Conservation (phyloP, 2,888 invertebrate species). For the Tuta absoluta region DNA sequence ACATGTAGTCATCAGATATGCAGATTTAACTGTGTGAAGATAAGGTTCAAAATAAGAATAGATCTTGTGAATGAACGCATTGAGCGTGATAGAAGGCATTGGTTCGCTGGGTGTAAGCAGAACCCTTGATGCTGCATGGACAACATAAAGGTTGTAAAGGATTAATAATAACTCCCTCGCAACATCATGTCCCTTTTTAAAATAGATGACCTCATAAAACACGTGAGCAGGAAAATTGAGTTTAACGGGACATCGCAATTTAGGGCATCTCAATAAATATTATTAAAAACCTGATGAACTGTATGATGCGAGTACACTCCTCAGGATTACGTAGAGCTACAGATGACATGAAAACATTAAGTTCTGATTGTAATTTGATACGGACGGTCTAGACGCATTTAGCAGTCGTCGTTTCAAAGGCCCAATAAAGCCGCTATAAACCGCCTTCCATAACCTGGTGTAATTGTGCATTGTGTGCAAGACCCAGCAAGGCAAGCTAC, state of each 20-base stretch:
- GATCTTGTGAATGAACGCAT: conserved; percentile 33
- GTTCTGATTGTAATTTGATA: conserved; percentile 19
- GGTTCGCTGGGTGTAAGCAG: conserved; percentile 39
- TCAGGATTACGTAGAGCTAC: too few species aligned
- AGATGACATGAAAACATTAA: background rate
- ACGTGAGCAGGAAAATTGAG: conserved; percentile 7
- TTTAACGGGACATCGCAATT: background rate
- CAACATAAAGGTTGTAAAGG: conserved; percentile 31
- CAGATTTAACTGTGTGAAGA: conserved; percentile 26
- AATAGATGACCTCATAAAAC: conserved; percentile 22
- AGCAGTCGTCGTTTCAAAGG: conserved; percentile 30
- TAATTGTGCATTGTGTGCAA: conserved; percentile 55
- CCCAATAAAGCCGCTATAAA: conserved; percentile 37
- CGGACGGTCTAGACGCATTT: conserved; percentile 35
- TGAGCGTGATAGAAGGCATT: conserved; percentile 40
- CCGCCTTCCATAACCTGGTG: conserved; percentile 46
- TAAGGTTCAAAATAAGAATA: conserved; percentile 38
- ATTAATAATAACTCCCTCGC: conserved; percentile 21
- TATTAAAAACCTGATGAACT: background rate
- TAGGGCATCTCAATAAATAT: background rate
- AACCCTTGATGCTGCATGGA: conserved; percentile 36
- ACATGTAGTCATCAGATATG: conserved; percentile 36
- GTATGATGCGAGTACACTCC: too few species aligned
- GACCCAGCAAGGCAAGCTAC: conserved; percentile 48
- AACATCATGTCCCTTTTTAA: conserved; percentile 16